Conservation (phyloP, 2,888 invertebrate species). For the Stegophylla sp. region DNA sequence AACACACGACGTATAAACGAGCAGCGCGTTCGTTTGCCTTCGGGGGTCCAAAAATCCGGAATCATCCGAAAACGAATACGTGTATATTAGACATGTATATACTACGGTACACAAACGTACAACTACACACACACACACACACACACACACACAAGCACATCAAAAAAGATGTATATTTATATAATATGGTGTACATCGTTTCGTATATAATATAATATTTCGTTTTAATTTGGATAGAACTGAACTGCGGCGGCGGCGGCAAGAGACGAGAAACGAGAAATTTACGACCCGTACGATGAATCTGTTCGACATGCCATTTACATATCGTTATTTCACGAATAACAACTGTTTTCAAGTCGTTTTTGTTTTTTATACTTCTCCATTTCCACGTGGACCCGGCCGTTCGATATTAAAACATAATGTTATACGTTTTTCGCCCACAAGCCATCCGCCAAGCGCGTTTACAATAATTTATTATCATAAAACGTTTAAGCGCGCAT, state of each 20-base stretch:
- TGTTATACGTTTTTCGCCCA: conserved; percentile 36
- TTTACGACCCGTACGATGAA: conserved; percentile 15
- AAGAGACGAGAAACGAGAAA: conserved; percentile 15
- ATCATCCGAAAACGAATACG: conserved; percentile 22
- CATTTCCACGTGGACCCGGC: not conserved
- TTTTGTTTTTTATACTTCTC: not conserved
- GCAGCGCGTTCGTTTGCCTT: conserved; percentile 33
- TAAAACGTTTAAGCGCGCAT: not conserved
- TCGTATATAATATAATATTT: not conserved
- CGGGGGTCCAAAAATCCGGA: conserved; percentile 43
- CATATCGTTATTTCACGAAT: conserved; percentile 24
- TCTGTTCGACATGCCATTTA: conserved; percentile 44
- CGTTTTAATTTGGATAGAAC: conserved; percentile 15
- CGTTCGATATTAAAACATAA: conserved; percentile 22
- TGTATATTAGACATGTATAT: not conserved
- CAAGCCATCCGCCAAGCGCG: conserved; percentile 25
- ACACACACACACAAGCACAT: too few species aligned
- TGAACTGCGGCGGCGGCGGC: not conserved
- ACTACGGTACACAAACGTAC: not conserved
- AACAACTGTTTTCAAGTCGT: conserved; percentile 16
- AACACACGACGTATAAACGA: not conserved
- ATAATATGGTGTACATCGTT: not conserved
- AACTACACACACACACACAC: not conserved
- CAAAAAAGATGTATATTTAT: not conserved
- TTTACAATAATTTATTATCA: conserved; percentile 26